Conservation (phyloP, 2,888 invertebrate species). For the Disparrhopalites patrizii region DNA sequence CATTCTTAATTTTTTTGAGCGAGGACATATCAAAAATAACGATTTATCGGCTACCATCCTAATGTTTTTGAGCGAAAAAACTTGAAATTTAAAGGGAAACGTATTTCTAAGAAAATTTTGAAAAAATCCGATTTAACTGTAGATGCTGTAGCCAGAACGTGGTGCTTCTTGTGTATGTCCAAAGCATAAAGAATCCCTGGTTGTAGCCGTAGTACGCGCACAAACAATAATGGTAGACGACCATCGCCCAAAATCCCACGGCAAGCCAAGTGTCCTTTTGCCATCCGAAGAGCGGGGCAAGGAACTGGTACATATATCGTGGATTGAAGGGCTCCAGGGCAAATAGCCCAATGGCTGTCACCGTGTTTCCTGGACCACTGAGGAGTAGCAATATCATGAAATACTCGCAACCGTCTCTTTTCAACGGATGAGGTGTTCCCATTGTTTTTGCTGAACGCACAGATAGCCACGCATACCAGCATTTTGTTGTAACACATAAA, state of each 20-base stretch:
- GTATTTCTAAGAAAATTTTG: background rate
- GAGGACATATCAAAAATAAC: too few relatives aligned
- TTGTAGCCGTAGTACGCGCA: background rate
- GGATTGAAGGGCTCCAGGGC: background rate
- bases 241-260: background rate
- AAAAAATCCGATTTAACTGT: background rate
- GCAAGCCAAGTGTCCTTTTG: too few relatives aligned
- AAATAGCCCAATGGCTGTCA: background rate
- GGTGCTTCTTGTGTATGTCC: background rate
- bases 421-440: background rate
- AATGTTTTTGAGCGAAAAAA: background rate
- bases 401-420: background rate
- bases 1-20: too few relatives aligned
- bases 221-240: too few relatives aligned
- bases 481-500: too few relatives aligned
- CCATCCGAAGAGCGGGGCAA: too few relatives aligned
- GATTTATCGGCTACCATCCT: too few relatives aligned
- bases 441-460: too few relatives aligned
- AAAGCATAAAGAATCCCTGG: background rate
- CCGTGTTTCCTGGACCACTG: background rate
- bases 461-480: too few relatives aligned
- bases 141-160: slow-evolving; percentile 6
- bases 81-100: background rate
- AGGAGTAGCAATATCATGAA: background rate
- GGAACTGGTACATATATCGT: background rate